A percentile compares a stretch with the other conserved stretches of the same genome.
Evolutionary conservation across 30 jellyfish, hydroid and myxozoan genomes (phyloP).

Genomic region (Aurelia aurita): DNA sequence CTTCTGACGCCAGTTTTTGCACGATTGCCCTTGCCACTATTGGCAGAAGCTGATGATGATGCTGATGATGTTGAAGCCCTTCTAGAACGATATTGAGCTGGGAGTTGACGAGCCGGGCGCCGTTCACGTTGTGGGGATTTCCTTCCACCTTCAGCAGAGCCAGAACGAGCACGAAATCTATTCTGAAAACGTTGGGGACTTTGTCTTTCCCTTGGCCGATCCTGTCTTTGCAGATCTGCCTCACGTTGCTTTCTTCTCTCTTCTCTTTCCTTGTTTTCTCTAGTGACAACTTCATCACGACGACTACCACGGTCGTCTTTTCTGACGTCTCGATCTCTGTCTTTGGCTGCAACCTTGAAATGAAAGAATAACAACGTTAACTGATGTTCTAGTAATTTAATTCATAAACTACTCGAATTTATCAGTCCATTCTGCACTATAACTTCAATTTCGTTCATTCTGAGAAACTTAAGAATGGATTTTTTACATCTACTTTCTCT

Average conservation of each 20-base stretch:
- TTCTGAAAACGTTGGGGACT: conserved; percentile 8
- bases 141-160: not conserved
- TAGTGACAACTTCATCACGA: conserved; percentile 28
- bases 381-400: no score
- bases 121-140: conserved; percentile 19
- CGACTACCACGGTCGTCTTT: not conserved
- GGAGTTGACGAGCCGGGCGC: conserved; percentile 36
- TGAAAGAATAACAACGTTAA: not conserved
- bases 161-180: not conserved
- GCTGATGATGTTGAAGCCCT: conserved; percentile 36
- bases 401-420: no score
- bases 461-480: no score
- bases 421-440: no score
- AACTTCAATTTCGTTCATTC: no score
- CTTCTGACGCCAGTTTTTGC: not conserved
- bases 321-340: conserved; percentile 36
- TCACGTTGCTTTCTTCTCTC: conserved; percentile 48
- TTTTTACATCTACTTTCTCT: no score
- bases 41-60: conserved; percentile 6
- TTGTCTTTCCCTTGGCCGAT: conserved; percentile 18
- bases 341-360: conserved; percentile 50
- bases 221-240: conserved; percentile 11
- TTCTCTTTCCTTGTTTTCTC: conserved; percentile 44
- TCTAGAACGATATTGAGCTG: conserved; percentile 60
- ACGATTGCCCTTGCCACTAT: conserved; percentile 6